phyloP scores from a whole-genome alignment of 30 jellyfish, hydroid and myxozoan species.

The Morbakka virulenta region DNA sequence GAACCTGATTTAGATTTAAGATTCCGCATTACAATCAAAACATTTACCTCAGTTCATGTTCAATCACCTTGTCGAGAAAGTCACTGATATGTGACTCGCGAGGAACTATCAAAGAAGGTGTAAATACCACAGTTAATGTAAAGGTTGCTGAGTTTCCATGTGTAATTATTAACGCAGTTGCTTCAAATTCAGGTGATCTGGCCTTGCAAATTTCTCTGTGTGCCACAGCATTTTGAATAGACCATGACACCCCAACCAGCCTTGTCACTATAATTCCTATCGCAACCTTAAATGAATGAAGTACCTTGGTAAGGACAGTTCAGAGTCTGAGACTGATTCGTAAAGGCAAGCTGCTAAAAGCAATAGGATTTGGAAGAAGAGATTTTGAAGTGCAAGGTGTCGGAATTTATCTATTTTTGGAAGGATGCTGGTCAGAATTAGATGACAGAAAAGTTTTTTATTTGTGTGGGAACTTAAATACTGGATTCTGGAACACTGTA shows the following conservation, averaged over 20 bases:
- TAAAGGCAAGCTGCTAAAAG: not conserved
- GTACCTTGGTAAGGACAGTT: not conserved
- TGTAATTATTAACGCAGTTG: not conserved
- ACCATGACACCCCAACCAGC: not conserved
- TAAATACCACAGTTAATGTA: not conserved
- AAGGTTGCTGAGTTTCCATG: not conserved
- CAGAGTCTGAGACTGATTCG: not conserved
- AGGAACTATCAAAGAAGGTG: not conserved
- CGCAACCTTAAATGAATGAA: not conserved
- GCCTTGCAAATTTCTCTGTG: not conserved
- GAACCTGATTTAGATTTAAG: not conserved
- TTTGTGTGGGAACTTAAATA: not conserved
- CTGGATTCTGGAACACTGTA: no score
- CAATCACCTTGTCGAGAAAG: not conserved
- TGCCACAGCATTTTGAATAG: not conserved
- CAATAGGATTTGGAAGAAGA: not conserved
- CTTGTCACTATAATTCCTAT: not conserved
- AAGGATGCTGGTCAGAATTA: not conserved
- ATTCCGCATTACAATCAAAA: not conserved
- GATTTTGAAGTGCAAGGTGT: not conserved
- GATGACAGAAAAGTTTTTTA: not conserved
- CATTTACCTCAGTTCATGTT: not conserved
- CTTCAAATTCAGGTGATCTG: not conserved
- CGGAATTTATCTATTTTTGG: not conserved
- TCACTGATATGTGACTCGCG: not conserved